These are phyloP conservation scores for Actias luna DNA, from an alignment of 2,888 invertebrate genomes.

Conservation along the genomic window DNA sequence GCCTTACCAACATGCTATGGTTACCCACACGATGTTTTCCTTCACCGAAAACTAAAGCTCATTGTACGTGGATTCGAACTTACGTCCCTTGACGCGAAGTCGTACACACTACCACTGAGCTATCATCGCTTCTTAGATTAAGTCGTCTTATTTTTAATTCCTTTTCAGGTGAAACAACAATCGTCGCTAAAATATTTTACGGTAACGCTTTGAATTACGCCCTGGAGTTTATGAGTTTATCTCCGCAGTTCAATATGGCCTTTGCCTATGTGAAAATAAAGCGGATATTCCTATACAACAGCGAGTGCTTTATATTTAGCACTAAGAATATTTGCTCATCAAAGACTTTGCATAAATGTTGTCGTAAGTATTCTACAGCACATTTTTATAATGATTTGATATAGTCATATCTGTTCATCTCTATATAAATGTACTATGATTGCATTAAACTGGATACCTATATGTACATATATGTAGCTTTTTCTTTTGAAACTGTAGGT, in stretches of 20 bases:
- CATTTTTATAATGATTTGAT: not conserved
- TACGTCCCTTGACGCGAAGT: too few species aligned
- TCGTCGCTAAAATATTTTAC: constrained; percentile 58
- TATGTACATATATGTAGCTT: too few species aligned
- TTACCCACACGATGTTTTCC: too few species aligned
- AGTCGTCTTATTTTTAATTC: constrained; percentile 17
- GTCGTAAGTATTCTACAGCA: constrained; percentile 50
- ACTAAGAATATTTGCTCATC: constrained; percentile 47
- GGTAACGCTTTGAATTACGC: constrained; percentile 49
- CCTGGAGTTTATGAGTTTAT: constrained; percentile 53
- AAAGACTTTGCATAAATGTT: constrained; percentile 63
- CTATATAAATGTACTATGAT: too few species aligned
- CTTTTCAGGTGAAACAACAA: constrained; percentile 61
- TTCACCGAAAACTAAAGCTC: too few species aligned
- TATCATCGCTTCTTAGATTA: too few species aligned
- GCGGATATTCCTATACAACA: constrained; percentile 63
- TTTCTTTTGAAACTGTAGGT: too few species aligned
- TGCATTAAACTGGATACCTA: too few species aligned
- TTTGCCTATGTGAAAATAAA: constrained; percentile 63
- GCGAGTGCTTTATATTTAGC: constrained; percentile 56
- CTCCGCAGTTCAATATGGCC: constrained; percentile 70
- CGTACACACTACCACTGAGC: too few species aligned
- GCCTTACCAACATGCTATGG: too few species aligned
- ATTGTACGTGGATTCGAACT: too few species aligned
- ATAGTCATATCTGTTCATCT: not conserved